Conservation (phyloP, 2,113 vertebrate genomes). For the Sylvia atricapilla region DNA sequence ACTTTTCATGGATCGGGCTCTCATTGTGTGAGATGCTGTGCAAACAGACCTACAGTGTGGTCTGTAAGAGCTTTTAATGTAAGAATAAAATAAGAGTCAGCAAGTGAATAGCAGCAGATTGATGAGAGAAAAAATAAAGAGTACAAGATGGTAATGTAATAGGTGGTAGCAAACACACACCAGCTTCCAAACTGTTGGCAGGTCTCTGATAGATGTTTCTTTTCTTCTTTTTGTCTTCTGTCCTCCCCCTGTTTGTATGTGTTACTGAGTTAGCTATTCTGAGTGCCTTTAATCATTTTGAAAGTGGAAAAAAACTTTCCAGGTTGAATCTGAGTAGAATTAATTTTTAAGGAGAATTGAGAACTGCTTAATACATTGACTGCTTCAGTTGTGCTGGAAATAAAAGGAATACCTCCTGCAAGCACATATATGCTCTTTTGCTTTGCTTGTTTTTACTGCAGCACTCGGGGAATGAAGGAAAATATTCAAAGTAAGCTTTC, state of each 20-base stretch:
- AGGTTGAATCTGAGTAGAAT: not conserved
- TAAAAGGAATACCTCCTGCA: not conserved
- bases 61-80: not conserved
- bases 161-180: not conserved
- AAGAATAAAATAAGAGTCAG: not conserved
- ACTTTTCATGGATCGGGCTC: rapidly evolving
- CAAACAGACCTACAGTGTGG: not conserved
- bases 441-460: not conserved
- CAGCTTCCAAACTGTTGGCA: not conserved
- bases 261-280: not conserved
- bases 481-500: not conserved
- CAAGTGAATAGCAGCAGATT: not conserved
- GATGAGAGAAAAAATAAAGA: not conserved
- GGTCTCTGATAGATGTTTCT: not conserved
- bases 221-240: not conserved
- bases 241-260: not conserved
- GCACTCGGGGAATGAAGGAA: not conserved
- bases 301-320: not conserved
- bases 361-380: not conserved
- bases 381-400: not conserved
- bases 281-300: not conserved
- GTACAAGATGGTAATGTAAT: not conserved
- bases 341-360: not conserved
- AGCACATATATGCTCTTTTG: not conserved
- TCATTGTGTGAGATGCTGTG: not conserved